A percentile compares a stretch with the other conserved stretches of the same genome.
Evolutionary conservation across 2,888 invertebrate species (phyloP).

Genomic region (Caenorhabditis parvicauda): DNA sequence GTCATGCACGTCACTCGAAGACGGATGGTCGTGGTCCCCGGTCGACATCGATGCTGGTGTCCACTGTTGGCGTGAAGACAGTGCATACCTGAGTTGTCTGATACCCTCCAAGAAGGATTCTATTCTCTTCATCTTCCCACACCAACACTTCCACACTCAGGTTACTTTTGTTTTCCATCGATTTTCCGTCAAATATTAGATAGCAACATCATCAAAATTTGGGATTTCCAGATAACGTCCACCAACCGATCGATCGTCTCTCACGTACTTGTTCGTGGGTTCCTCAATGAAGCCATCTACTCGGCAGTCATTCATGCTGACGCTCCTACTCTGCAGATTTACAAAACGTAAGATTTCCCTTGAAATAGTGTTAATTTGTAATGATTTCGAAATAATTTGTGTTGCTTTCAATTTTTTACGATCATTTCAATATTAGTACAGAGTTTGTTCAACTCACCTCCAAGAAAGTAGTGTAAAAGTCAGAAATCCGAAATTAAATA

Average conservation of each 20-base stretch:
- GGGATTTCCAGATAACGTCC: slow-evolving; percentile 1
- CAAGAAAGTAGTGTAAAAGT: neutral
- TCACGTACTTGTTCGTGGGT: slow-evolving; percentile 7
- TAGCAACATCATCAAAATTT: neutral
- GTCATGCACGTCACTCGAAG: too few relatives aligned
- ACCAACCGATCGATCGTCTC: slow-evolving; percentile 4
- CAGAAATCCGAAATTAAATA: neutral
- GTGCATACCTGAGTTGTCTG: too few relatives aligned
- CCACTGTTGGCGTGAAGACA: too few relatives aligned
- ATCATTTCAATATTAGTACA: neutral
- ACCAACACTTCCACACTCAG: too few relatives aligned
- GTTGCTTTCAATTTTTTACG: too few relatives aligned
- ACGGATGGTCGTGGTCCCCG: too few relatives aligned
- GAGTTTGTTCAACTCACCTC: neutral
- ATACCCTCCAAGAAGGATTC: too few relatives aligned
- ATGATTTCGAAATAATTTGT: too few relatives aligned
- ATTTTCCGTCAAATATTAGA: too few relatives aligned
- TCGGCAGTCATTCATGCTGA: slow-evolving; percentile 14
- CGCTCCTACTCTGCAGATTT: slow-evolving; percentile 12
- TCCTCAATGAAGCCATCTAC: slow-evolving; percentile 16
- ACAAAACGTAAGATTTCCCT: slow-evolving; percentile 6
- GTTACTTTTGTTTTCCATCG: too few relatives aligned
- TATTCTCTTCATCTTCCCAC: too few relatives aligned
- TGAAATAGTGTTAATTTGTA: neutral
- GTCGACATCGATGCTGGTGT: too few relatives aligned